phyloP scores from a whole-genome alignment of 2,113 vertebrate genomes.

The Phoxinus phoxinus region DNA sequence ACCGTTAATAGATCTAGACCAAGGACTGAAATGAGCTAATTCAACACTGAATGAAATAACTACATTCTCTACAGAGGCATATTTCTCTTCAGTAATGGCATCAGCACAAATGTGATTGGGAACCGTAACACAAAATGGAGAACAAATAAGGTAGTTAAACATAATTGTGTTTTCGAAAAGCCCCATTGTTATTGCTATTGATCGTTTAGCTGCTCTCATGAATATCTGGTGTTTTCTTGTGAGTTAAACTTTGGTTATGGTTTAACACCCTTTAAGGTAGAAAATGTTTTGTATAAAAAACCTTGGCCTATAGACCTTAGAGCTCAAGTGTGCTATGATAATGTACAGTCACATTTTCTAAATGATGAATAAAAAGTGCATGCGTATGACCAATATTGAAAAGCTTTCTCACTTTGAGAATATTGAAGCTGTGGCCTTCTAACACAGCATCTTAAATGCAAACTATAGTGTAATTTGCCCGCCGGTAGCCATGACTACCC shows the following conservation, averaged over 20 bases:
- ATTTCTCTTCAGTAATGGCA: constrained; percentile 28
- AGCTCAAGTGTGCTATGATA: not conserved
- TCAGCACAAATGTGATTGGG: constrained; percentile 32
- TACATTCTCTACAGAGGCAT: constrained; percentile 8
- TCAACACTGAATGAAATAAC: constrained; percentile 25
- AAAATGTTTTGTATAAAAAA: not conserved
- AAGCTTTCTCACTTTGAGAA: constrained; percentile 28
- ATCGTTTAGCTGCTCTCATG: constrained; percentile 27
- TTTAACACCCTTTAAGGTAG: not conserved
- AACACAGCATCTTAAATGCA: constrained; percentile 40
- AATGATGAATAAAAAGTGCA: not conserved
- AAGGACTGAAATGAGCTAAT: constrained; percentile 32
- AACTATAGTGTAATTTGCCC: constrained; percentile 6
- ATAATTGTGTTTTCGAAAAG: constrained; percentile 7
- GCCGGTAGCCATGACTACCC: constrained; percentile 9
- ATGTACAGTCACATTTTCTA: constrained; percentile 7
- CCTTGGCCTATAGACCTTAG: not conserved
- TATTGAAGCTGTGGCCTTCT: constrained; percentile 25
- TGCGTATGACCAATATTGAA: constrained; percentile 6
- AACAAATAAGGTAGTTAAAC: constrained; percentile 39
- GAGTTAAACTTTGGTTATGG: constrained; percentile 19
- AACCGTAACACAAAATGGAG: constrained; percentile 1
- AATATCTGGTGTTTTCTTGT: constrained; percentile 8
- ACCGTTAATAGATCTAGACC: constrained; percentile 23
- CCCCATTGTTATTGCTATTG: constrained; percentile 40